phyloP scores from a whole-genome alignment of 2,113 vertebrate species.

The Elachura formosa region DNA sequence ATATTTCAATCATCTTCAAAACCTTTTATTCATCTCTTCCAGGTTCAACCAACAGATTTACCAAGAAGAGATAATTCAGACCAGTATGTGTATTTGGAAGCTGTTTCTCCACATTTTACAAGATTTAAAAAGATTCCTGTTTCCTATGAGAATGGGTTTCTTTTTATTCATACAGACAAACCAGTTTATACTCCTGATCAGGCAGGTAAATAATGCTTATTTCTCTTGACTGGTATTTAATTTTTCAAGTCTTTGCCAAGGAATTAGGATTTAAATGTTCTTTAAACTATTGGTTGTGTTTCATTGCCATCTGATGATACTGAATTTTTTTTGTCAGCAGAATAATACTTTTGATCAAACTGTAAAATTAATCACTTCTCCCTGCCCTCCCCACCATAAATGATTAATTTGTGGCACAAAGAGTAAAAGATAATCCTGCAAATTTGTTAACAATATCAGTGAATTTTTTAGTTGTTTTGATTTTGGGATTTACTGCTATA shows the following conservation, averaged over 20 bases:
- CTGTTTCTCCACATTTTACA: constrained; percentile 76
- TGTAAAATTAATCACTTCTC: background rate
- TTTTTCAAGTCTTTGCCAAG: background rate
- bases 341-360: background rate
- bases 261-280: background rate
- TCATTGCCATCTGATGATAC: background rate
- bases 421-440: background rate
- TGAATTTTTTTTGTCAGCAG: background rate
- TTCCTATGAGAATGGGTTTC: constrained; percentile 82
- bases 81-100: constrained; percentile 76
- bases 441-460: background rate
- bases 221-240: background rate
- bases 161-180: constrained; percentile 91
- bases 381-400: background rate
- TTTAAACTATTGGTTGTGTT: background rate
- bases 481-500: background rate
- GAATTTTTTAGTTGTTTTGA: background rate
- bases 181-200: constrained; percentile 89
- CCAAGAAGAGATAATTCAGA: background rate
- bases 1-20: background rate
- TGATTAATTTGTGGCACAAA: background rate
- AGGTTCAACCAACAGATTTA: constrained; percentile 77
- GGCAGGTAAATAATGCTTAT: constrained; percentile 69
- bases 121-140: constrained; percentile 71
- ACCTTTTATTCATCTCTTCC: background rate